Base-by-base conservation (phyloP, 2,888 invertebrate species). In the Rhagonycha fulva region DNA sequence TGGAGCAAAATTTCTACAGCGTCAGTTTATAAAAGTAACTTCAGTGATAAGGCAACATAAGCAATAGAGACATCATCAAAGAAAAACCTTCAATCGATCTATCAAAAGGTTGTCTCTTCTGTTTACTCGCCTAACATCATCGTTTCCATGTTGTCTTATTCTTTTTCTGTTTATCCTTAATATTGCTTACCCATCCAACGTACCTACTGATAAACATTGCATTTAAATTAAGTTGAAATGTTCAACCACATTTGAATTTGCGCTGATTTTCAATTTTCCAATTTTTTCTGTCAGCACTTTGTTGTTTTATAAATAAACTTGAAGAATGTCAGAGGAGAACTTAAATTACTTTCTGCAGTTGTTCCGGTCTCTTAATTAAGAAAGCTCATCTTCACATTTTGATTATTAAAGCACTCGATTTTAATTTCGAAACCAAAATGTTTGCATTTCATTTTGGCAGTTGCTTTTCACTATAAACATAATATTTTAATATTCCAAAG, bases 1-100 rank as follows among this genome's bases (percentile, higher is more conserved):
- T 47, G 68, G 32, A 70, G 70, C 70, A 73, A 73, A 76, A 73
- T 73, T 68, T 70, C 68, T 32, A 12, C 0, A 5, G 12, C 76
- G 24, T 14, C 32, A 72, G 61, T 66, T 76, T 76, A 70, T 72
- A 76, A 76, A 72, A 70, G 72, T 62, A 72, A 47, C 68, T 71
- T 47, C 62, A 75, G 67, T 71, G 63, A 71, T 75, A 70, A 71
- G 32, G 62, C 63, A 71, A 63, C 63, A 72, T 69, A 72, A 72
- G 63, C 69, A 72, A 68, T 69, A 47, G 62, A 72, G 72, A 62
- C 61, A 66, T 68, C 69, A 72, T 76, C 72, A 72, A 72, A 72
- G 69, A 70, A 70, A 67, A 32, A 14, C 69, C 74, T 47, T 70
- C 62, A 68, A 74, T 74, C 74, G 71, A 74, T 70, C 70, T 66